phyloP scores from a whole-genome alignment of 2,888 invertebrate species.

The Busseola fusca region DNA sequence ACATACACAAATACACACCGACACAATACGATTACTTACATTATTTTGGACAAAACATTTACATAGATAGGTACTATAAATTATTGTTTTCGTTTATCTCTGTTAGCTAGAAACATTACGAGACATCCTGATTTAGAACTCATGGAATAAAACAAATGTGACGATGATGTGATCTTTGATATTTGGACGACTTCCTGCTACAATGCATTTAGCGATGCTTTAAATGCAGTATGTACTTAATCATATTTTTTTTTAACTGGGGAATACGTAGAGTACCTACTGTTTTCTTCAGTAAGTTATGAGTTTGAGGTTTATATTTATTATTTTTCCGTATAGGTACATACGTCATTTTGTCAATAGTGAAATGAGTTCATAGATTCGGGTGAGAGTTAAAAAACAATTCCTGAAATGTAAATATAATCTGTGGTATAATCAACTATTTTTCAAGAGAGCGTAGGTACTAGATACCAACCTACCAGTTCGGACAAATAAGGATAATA shows the following conservation, averaged over 20 bases:
- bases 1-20: conserved; percentile 64
- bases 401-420: conserved; percentile 11
- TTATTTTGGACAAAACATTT: conserved; percentile 59
- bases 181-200: conserved; percentile 32
- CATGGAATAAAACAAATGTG: conserved; percentile 34
- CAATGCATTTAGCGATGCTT: conserved; percentile 18
- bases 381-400: conserved; percentile 5
- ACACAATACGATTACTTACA: conserved; percentile 46
- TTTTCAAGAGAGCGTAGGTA: conserved; percentile 2
- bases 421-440: not conserved
- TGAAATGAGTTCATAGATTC: conserved; percentile 21
- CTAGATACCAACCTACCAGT: not conserved
- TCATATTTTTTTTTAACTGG: not conserved
- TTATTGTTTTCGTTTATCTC: conserved; percentile 44
- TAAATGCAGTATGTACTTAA: not conserved
- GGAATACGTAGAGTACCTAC: too few species aligned
- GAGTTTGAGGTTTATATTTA: not conserved
- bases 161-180: conserved; percentile 44
- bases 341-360: not conserved
- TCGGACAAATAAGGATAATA: conserved; percentile 17
- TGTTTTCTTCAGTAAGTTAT: conserved; percentile 8
- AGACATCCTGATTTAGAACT: conserved; percentile 49
- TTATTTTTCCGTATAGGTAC: not conserved
- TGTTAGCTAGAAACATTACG: conserved; percentile 47
- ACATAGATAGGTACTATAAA: conserved; percentile 28